phyloP scores from a whole-genome alignment of 2,888 invertebrate genomes.

The Eurytoma californica region DNA sequence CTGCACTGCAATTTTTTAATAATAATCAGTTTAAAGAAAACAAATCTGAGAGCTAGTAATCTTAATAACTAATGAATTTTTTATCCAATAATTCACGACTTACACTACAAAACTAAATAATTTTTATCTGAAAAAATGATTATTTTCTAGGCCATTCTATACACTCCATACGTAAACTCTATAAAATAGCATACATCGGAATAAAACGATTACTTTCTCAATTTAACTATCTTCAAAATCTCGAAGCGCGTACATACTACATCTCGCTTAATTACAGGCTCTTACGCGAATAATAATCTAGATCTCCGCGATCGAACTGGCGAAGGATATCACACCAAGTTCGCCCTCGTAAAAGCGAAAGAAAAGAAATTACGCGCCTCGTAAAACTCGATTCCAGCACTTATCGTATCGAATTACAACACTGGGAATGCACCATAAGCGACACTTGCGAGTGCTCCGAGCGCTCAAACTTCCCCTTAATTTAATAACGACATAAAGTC shows the following conservation, averaged over 20 bases:
- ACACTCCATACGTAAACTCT: no score
- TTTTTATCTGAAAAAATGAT: no score
- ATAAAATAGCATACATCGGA: not conserved
- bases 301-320: not conserved
- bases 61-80: no score
- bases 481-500: conserved; percentile 4
- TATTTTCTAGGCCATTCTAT: no score
- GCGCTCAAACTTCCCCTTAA: conserved; percentile 1
- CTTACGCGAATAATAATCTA: not conserved
- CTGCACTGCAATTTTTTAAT: no score
- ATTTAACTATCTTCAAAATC: not conserved
- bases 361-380: not conserved
- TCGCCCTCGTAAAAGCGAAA: not conserved
- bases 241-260: not conserved
- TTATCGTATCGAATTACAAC: conserved; percentile 29
- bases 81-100: no score
- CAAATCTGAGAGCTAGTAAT: no score
- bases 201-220: not conserved
- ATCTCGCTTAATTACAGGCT: not conserved
- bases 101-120: no score
- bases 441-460: conserved; percentile 18
- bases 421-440: not conserved
- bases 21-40: no score
- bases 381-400: conserved; percentile 25
- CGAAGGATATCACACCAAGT: no score